Evolutionary conservation across 2,113 vertebrate genomes (phyloP), one percentile per base, ranked within the genome.

Genomic region (Xenopus laevis): DNA sequence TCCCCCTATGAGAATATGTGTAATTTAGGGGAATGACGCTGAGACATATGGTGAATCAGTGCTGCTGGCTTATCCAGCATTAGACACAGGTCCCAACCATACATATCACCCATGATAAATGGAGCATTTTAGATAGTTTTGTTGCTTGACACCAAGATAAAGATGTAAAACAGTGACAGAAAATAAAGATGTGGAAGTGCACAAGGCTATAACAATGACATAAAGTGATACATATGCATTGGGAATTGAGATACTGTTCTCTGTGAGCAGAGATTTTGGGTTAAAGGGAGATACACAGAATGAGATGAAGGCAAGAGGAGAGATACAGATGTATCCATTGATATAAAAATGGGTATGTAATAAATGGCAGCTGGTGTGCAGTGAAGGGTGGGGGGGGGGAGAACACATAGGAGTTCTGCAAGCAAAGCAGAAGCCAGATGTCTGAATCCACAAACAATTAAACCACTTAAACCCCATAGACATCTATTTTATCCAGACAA

Each of bases 121-220:
- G 33, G 33, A 4, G 2, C 33, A 40, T 40, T 40, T 40, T 4
- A 40, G 33, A 58, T 45, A 23, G 13, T 23, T 52, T 20, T 55
- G 60, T 52, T 65, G 55, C 52, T 55, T 40, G 18, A 53, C 47
- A 55, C n/a, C 9, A 13, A 65, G 33, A 57, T 44, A 18, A 7
- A 27, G 13, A 13, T 46, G n/a, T 17, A 53, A 7, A 53, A 58
- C 55, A 45, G 12, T 45, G 18, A 27, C 18, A 65, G 17, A 73
- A 30, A 64, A 72, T 72, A 57, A 57, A 73, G 71, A 65, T 58
- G 71, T 64, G 30, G 53, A 45, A 9, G 13, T 17, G 50, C 40
- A 62, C 45, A 23, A 44, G 40, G 50, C 27, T 30, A 64, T 27
- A 33, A 55, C 50, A 27, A 46, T 23, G 50, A 62, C 47, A 65